These are phyloP conservation scores for Megaceryle torquata DNA, from an alignment of 2,113 vertebrate genomes.

Conservation along the genomic window DNA sequence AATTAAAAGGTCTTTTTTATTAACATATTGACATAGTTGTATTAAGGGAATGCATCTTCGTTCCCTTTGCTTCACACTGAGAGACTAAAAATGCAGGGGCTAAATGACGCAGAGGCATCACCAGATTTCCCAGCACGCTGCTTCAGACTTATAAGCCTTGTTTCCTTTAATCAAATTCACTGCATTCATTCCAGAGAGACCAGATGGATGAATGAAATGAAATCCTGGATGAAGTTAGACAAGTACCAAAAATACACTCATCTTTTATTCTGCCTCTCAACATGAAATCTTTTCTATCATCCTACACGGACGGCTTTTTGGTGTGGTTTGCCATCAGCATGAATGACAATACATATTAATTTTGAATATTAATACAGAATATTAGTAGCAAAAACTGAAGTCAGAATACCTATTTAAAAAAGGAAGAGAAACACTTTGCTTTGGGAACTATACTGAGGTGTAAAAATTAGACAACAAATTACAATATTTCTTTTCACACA, in stretches of 20 bases:
- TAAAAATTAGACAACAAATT: neutral
- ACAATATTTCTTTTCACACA: neutral
- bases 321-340: neutral
- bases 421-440: neutral
- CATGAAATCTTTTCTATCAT: neutral
- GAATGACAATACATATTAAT: neutral
- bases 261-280: neutral
- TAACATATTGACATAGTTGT: neutral
- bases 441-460: neutral
- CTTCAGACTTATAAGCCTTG: neutral
- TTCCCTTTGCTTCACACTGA: neutral
- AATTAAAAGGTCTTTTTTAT: neutral
- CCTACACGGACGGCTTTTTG: neutral
- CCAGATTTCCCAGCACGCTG: neutral
- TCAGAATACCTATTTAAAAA: neutral
- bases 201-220: neutral
- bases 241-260: neutral
- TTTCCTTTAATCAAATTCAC: neutral
- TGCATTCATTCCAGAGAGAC: neutral
- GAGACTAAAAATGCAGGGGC: neutral
- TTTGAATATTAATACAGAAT: neutral
- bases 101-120: neutral
- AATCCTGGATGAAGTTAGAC: neutral
- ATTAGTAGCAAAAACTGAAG: neutral
- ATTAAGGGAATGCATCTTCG: neutral